Evolutionary conservation across 2,888 invertebrate genomes (phyloP), one percentile per base, ranked within the genome.

Genomic region (Caenorhabditis wallacei): DNA sequence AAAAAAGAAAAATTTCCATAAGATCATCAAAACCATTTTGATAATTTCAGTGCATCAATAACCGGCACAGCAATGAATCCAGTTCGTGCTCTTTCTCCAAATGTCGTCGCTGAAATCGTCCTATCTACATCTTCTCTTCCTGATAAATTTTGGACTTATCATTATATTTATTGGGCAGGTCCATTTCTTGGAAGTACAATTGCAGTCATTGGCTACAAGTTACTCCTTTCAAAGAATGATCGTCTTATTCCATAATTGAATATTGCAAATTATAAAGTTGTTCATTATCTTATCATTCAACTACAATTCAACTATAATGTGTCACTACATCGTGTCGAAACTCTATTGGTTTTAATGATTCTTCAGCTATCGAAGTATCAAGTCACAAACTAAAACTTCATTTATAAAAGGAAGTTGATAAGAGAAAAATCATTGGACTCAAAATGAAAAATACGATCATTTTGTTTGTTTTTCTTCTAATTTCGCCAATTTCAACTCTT

Each of bases 101-200:
- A 82, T 22, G 61, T 82, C 2, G 82, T 82, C 11, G 82, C 76
- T 18, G 82, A 82, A 57, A 82, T 82, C 8, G 75, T 82, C 2
- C 66, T 82, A n/a, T 75, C 82, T 8, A 61, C 70, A 0, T 63
- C 71, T 10, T 51, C 63, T 8, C 35, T 76, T 3, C 82, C 82
- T 10, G 16, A 48, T 16, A 69, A 69, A n/a, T 82, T 82, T 30
- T 82, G 82, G 82, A 66, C 53, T 0, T 71, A 76, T 37, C 82
- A 82, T 35, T 82, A 82, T 53, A 82, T 82, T 43, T 82, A 82
- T 37, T 82, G 82, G 82, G 82, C 69, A 4, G 82, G 82, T 11
- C 82, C 82, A 13, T 82, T 54, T 40, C 57, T 82, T 26, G 82
- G 82, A 16, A 70, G 76, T 8, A 70, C 82, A 5, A 66, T 82